Evolutionary conservation across 2,797 vertebrate species (phyloP), one percentile per base, ranked within the genome.

Genomic region (Oreortyx pictus): DNA sequence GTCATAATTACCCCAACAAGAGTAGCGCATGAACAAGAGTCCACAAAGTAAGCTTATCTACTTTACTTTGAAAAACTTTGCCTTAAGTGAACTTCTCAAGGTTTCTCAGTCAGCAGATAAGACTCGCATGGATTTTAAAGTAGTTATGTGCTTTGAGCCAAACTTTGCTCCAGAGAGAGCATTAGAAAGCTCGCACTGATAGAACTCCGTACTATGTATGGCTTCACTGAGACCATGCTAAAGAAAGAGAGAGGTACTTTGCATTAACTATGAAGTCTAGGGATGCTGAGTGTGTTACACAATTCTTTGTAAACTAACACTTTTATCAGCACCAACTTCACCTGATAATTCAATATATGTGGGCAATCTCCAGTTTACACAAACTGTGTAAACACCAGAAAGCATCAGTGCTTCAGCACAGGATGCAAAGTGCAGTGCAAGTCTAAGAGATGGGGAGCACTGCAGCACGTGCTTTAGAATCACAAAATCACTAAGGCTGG

Each of bases 221-320:
- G 27, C 29, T 31, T 54, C 52, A 74, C 44, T 44, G 67, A 0
- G 2, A 44, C 4, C 31, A 25, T 47, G 35, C 5, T 29, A 56
- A 91, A 79, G 56, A 23, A 73, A 33, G 39, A 0, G 8, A 61
- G 54, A 71, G 10, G 4, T 49, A 23, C 19, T 43, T 90, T 70
- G 43, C 33, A 70, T 12, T 50, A 59, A 71, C 20, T 57, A 19
- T 7, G 23, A 61, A 1, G 1, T 14, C 49, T 72, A 65, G 68
- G 54, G 62, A 77, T 39, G 67, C 9, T 4, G 9, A 22, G 10
- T 0, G 0, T 43, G 11, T 52, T 90, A 79, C 0, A 0, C 46
- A 71, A 31, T 2, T 1, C 22, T 56, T 29, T 77, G 46, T 31
- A 39, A 62, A 25, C 6, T 2, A 82, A 90, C 0, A 1, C 15